Evolutionary conservation across 2,888 invertebrate genomes (phyloP).

Genomic region (Monochamus alternatus): DNA sequence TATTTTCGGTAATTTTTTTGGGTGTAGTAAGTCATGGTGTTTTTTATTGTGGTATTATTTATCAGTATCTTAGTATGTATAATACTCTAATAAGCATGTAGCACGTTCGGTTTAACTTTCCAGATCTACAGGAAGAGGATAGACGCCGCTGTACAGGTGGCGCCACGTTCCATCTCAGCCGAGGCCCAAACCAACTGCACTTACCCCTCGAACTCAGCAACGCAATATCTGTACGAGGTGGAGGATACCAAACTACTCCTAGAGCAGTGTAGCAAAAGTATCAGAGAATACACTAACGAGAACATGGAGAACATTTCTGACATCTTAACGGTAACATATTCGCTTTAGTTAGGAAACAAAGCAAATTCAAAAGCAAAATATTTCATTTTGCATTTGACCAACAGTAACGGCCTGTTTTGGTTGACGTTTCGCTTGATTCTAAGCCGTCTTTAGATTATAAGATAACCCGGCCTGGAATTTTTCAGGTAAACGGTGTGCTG

Average conservation of each 20-base stretch:
- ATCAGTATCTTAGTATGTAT: no score
- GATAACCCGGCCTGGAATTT: not conserved
- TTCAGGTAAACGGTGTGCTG: constrained; percentile 67
- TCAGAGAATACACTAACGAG: constrained; percentile 48
- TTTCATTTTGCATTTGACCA: no score
- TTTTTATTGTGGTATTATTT: no score
- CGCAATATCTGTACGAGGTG: constrained; percentile 76
- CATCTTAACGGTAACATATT: constrained; percentile 50
- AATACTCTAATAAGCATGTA: no score
- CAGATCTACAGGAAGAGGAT: constrained; percentile 72
- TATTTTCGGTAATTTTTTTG: no score
- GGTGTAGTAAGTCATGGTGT: no score
- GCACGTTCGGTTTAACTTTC: constrained; percentile 5
- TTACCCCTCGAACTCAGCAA: constrained; percentile 81
- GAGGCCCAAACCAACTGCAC: constrained; percentile 80
- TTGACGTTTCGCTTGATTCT: not conserved
- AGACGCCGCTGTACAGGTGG: constrained; percentile 75
- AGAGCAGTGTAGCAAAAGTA: constrained; percentile 43
- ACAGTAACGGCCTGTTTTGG: no score
- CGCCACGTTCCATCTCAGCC: constrained; percentile 69
- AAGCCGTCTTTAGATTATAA: no score
- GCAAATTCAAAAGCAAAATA: no score
- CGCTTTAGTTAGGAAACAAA: not conserved
- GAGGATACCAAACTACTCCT: constrained; percentile 48
- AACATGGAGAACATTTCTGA: constrained; percentile 59